phyloP scores from a whole-genome alignment of 1,140 invertebrate genomes.

The Procambarus virginalis region DNA sequence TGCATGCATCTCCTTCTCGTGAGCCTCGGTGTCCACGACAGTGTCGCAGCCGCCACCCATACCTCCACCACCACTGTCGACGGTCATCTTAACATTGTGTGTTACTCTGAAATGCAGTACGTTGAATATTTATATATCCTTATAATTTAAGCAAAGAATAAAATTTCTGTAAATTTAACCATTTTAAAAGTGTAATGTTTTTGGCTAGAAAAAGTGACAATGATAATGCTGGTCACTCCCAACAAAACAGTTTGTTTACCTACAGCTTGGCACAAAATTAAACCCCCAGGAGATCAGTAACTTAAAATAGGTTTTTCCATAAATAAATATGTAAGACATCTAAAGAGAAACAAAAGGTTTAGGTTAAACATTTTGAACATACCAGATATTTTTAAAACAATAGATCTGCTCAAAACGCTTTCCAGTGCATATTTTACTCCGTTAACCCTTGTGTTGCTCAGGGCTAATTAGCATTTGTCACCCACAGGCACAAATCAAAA shows the following conservation, averaged over 20 bases:
- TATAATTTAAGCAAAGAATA: neutral
- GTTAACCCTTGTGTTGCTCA: too few relatives aligned
- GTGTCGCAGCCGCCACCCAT: constrained; percentile 24
- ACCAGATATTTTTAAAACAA: too few relatives aligned
- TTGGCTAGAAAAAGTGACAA: neutral
- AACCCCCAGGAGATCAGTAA: neutral
- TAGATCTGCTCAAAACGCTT: too few relatives aligned
- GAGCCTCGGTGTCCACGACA: constrained; percentile 15
- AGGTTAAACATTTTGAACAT: too few relatives aligned
- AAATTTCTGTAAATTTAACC: neutral
- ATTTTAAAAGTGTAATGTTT: neutral
- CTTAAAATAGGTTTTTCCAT: neutral
- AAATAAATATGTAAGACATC: too few relatives aligned
- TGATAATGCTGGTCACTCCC: too few relatives aligned
- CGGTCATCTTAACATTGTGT: constrained; percentile 57
- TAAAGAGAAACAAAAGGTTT: too few relatives aligned
- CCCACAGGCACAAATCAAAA: too few relatives aligned
- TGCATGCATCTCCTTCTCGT: constrained; percentile 43
- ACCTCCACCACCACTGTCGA: constrained; percentile 49
- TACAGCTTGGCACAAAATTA: neutral
- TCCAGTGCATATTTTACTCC: too few relatives aligned
- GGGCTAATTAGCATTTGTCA: too few relatives aligned
- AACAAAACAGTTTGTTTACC: too few relatives aligned
- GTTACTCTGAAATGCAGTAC: constrained; percentile 8
- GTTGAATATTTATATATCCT: neutral